Percentiles rank a stretch among this genome's conserved stretches.
These are phyloP conservation scores for Arrhamphus sclerolepis DNA, from an alignment of 2,797 vertebrate genomes.

Conservation along the genomic window DNA sequence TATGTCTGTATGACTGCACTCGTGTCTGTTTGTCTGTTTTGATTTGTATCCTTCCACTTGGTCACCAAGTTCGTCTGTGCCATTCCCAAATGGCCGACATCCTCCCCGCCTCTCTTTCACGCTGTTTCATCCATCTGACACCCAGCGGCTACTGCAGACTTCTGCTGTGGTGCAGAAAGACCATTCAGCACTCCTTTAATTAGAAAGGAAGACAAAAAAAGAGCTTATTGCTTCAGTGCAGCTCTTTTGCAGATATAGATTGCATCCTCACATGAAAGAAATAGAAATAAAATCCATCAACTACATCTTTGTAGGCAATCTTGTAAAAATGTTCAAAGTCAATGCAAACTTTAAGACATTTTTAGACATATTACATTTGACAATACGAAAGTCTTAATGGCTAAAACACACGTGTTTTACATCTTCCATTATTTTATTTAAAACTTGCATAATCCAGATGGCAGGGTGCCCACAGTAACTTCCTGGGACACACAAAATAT, in stretches of 20 bases:
- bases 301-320: conserved; percentile 36
- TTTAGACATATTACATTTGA: conserved; percentile 43
- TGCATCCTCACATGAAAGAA: conserved; percentile 55
- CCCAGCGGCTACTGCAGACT: conserved; percentile 57
- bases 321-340: conserved; percentile 61
- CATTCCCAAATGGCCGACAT: conserved; percentile 48
- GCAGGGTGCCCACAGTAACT: too few species aligned
- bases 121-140: conserved; percentile 58
- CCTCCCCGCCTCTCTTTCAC: conserved; percentile 30
- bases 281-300: conserved; percentile 53
- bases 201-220: conserved; percentile 58
- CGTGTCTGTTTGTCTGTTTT: conserved; percentile 62
- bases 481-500: too few species aligned
- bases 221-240: conserved; percentile 32
- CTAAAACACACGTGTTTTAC: conserved; percentile 43
- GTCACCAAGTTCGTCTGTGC: conserved; percentile 69
- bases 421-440: conserved; percentile 47
- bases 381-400: conserved; percentile 48
- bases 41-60: conserved; percentile 71
- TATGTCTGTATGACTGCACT: conserved; percentile 46
- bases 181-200: conserved; percentile 52
- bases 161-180: conserved; percentile 55
- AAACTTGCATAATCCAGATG: conserved; percentile 42
- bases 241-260: conserved; percentile 47
- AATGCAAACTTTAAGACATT: conserved; percentile 52